A percentile compares a stretch with the other conserved stretches of the same genome.
Evolutionary conservation across 2,888 invertebrate genomes (phyloP).

Genomic region (Terebella lapidaria): DNA sequence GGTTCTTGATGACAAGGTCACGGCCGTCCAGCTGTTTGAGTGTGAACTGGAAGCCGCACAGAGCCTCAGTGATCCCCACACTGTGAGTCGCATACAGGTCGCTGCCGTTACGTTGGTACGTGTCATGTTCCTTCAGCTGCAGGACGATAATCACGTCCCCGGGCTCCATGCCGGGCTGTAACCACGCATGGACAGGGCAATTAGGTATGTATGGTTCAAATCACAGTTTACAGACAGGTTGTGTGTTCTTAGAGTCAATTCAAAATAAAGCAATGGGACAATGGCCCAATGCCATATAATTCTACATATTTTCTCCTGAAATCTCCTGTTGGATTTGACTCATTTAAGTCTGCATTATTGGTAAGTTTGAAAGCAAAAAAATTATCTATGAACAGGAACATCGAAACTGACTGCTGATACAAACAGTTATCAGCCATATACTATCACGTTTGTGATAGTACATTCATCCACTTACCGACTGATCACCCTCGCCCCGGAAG

Average conservation of each 20-base stretch:
- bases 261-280: background rate
- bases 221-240: no score
- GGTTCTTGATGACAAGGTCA: constrained; percentile 71
- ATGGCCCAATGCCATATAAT: background rate
- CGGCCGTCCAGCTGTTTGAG: constrained; percentile 87
- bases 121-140: constrained; percentile 73
- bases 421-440: no score
- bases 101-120: constrained; percentile 72
- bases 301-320: no score
- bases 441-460: no score
- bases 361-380: no score
- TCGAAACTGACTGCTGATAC: no score
- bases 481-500: constrained; percentile 85
- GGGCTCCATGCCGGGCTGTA: constrained; percentile 73
- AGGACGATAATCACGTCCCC: constrained; percentile 87
- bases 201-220: background rate
- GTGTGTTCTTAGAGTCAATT: no score
- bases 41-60: constrained; percentile 81
- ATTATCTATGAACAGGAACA: no score
- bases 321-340: no score
- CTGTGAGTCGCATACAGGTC: constrained; percentile 66
- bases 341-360: no score
- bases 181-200: constrained; percentile 20
- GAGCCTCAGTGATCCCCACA: constrained; percentile 77
- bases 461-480: no score